Conservation (phyloP, 2,888 invertebrate species). For the Nymphalis polychloros region DNA sequence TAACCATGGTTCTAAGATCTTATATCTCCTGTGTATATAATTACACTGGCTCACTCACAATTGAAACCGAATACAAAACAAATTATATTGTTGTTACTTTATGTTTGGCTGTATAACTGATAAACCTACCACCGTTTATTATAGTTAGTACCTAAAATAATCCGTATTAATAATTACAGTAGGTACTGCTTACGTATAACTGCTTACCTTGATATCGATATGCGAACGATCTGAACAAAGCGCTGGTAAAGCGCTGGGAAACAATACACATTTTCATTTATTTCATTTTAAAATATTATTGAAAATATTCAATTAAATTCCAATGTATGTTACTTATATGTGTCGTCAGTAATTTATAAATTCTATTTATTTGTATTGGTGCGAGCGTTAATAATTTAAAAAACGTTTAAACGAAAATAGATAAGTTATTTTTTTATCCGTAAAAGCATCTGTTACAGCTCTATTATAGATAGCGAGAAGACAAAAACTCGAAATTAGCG, state of each 20-base stretch:
- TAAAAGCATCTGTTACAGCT: constrained; percentile 28
- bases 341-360: constrained; percentile 6
- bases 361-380: constrained; percentile 1
- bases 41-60: too few species aligned
- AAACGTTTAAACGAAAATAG: constrained; percentile 14
- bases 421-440: constrained; percentile 3
- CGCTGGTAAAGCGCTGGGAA: not conserved
- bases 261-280: not conserved
- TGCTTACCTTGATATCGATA: too few species aligned
- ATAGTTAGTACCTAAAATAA: too few species aligned
- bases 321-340: not conserved
- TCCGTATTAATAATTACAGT: too few species aligned
- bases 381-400: constrained; percentile 1
- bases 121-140: too few species aligned
- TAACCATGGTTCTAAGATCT: too few species aligned
- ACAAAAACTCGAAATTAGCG: constrained; percentile 22
- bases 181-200: too few species aligned
- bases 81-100: too few species aligned
- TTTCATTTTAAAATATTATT: not conserved
- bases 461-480: constrained; percentile 22
- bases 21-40: too few species aligned
- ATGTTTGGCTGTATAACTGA: too few species aligned
- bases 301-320: not conserved
- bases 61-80: too few species aligned
- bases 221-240: too few species aligned